Base-by-base conservation (phyloP, 2,797 vertebrate species). In the Varecia variegata region DNA sequence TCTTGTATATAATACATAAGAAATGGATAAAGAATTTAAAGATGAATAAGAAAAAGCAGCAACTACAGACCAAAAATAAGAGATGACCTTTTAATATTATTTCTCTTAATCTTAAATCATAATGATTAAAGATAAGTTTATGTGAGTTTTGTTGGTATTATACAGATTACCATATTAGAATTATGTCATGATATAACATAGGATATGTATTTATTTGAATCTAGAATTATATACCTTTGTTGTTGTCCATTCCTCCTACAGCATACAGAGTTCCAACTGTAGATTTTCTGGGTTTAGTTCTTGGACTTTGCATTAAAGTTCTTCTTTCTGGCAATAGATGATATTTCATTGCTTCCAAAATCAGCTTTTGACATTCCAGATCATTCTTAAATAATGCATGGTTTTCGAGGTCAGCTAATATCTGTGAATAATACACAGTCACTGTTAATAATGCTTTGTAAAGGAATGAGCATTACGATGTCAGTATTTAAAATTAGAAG, bases 321-420 rank as follows among this genome's bases (percentile, higher is more conserved):
- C 99, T 98, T 98, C 99, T 98, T 96, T 99, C 99, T 96, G 99
- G 99, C 90, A 99, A 98, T 88, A 99, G 98, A 96, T 99, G 99
- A 14, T 99, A 99, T 95, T 99, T 99, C 99, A 99, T 99, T 97
- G 99, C 99, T 98, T 99, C 98, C 92, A 99, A 97, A 97, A 99
- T 99, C 97, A 99, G 98, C 83, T 99, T 99, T 97, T 99, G 99
- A 89, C 99, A 99, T 98, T 99, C 99, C 92, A 99, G 93, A 71
- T 99, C 98, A 98, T 99, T 98, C 97, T 99, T 99, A 98, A 99
- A 99, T 97, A 99, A 98, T 30, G 90, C 97, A 95, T 99, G 98
- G 43, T 99, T 99, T 98, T 99, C 99, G 94, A 99, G 97, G 89
- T 99, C 99, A 97, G 98, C 99, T 98, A 99, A 40, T 97, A 99